Evolutionary conservation across 2,113 vertebrate species (phyloP).

Genomic region (Apus apus): DNA sequence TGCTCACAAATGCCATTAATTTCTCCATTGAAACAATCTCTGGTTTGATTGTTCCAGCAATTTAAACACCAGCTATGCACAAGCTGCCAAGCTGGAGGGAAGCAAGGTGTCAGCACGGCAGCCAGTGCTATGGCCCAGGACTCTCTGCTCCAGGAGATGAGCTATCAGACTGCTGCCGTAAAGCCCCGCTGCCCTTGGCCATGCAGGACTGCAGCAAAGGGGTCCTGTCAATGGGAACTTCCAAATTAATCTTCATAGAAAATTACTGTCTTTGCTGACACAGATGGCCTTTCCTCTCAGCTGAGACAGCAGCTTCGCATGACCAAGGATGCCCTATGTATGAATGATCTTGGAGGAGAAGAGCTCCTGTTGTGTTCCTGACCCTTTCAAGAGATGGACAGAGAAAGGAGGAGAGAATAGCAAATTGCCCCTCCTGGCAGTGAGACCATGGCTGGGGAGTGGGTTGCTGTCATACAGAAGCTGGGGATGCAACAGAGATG

Average conservation of each 20-base stretch:
- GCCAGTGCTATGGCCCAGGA: background rate
- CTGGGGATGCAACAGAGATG: background rate
- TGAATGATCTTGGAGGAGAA: background rate
- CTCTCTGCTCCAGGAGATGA: background rate
- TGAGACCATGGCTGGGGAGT: background rate
- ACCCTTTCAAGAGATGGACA: background rate
- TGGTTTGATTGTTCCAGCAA: background rate
- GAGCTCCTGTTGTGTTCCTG: background rate
- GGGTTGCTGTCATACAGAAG: background rate
- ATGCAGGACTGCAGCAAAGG: background rate
- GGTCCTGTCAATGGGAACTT: background rate
- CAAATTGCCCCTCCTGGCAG: fast-evolving
- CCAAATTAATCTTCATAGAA: background rate
- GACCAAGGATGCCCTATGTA: fast-evolving
- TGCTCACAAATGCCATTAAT: background rate
- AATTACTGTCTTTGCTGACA: background rate
- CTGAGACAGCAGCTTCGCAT: fast-evolving
- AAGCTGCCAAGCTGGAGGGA: background rate
- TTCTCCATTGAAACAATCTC: background rate
- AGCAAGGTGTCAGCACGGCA: fast-evolving
- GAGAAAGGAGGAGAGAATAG: background rate
- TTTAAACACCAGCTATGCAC: background rate
- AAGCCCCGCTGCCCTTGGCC: fast-evolving
- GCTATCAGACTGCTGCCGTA: fast-evolving
- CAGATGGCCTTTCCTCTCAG: background rate